Evolutionary conservation across 2,113 vertebrate genomes (phyloP), one percentile per base, ranked within the genome.

Genomic region (Eurystomus gularis): DNA sequence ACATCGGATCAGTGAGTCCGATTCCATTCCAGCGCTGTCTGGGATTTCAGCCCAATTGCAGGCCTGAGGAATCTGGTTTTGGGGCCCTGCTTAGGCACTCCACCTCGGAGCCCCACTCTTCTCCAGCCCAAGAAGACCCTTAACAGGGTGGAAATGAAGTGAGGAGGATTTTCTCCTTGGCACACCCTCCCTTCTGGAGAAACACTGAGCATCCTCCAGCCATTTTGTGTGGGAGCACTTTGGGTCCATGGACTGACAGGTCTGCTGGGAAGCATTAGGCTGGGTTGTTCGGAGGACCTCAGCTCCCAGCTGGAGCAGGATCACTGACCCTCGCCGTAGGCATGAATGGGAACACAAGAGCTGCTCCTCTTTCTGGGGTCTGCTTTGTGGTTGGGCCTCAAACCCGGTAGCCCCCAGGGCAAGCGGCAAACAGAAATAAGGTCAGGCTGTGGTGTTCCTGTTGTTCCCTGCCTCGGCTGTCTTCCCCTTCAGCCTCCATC

Each of bases 231-330:
- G n/a, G 65, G 66, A 62, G 18, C 2, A 2, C 49, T 86, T 68
- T 57, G 84, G 48, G 19, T 62, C 31, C 3, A 1, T 0, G 7
- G 40, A 40, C 10, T 0, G 42, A 42, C 42, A 12, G 42, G 40
- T 24, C 65, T 54, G 57, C 86, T 76, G 71, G 77, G 69, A 66
- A 35, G n/a, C 3, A 3, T 40, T 31, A 52, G 54, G 42, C 55
- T 0, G 0, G 49, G 25, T 29, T 1, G 0, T 8, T 77, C 0
- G 4, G 71, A 68, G 82, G 68, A 66, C 72, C n/a, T 94, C 3
- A 3, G 57, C 19, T 62, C 26, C 39, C 5, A 4, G 31, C 68
- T 71, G 66, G n/a, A 60, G 62, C n/a, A 69, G 55, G 16, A 70
- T 69, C 68, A 21, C 61, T 11, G 5, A 35, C 4, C 29, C 57